These are phyloP conservation scores for Thomomys bottae DNA, from an alignment of 2,113 vertebrate genomes.

Conservation along the genomic window DNA sequence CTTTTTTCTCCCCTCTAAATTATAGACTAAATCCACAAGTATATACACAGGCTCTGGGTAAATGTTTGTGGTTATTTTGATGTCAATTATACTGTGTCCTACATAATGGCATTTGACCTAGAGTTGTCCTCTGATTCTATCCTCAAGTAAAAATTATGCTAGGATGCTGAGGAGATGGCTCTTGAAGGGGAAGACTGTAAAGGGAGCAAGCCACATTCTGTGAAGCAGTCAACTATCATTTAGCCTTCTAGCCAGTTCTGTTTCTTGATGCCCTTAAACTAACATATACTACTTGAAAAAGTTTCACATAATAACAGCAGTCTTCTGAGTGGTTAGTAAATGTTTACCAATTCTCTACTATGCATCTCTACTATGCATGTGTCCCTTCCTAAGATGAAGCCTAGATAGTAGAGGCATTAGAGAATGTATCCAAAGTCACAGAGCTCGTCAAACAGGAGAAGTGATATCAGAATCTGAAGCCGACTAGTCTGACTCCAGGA, in stretches of 20 bases:
- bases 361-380: not conserved
- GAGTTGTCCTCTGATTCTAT: slow-evolving; percentile 33
- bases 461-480: not conserved
- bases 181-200: not conserved
- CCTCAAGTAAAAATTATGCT: not conserved
- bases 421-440: not conserved
- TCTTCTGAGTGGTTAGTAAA: not conserved
- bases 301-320: not conserved
- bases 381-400: not conserved
- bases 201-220: not conserved
- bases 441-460: not conserved
- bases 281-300: not conserved
- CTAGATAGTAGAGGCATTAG: not conserved
- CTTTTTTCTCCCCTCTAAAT: not conserved
- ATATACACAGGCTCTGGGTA: not conserved
- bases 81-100: not conserved
- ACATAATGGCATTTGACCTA: not conserved
- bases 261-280: not conserved
- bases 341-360: not conserved
- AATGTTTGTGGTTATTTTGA: slow-evolving; percentile 39
- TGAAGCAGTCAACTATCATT: not conserved
- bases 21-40: slow-evolving; percentile 8
- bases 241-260: not conserved
- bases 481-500: not conserved
- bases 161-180: not conserved